Evolutionary conservation across 2,797 vertebrate genomes (phyloP), one percentile per base, ranked within the genome.

Genomic region (Philypnodon macrostomus): DNA sequence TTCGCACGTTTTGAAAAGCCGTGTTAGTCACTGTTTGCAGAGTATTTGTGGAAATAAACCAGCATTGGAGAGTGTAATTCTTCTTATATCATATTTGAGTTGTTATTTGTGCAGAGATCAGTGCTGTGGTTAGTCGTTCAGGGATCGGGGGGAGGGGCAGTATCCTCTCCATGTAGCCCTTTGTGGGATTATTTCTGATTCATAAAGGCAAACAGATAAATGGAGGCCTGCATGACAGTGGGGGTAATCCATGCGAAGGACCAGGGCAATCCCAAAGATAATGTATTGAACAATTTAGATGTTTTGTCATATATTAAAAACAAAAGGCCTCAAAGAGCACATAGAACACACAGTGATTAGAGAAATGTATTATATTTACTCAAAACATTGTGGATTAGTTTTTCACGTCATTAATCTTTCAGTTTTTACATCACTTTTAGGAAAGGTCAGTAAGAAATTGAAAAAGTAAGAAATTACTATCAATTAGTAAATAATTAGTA

Each of bases 121-220:
- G 11, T n/a, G n/a, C n/a, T n/a, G n/a, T n/a, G n/a, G n/a, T n/a
- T n/a, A n/a, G n/a, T n/a, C n/a, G n/a, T n/a, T n/a, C n/a, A n/a
- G n/a, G n/a, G n/a, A n/a, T n/a, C n/a, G 11, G 31, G 33, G 24
- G 46, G 42, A 56, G 21, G 41, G 34, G 44, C 18, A 2, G 8
- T 48, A 33, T 53, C 58, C 31, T 27, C 19, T 41, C 35, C n/a
- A 37, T 24, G 38, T 51, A 48, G 33, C 41, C 19, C 23, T 60
- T 68, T 16, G 8, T 35, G 16, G 55, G 70, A 78, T 84, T 80
- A 73, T 58, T 57, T 67, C 12, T 58, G 66, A 73, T 76, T 73
- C 70, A 81, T 50, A 18, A 54, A 49, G 4, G 45, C 64, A 79
- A 80, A 72, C 47, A 58, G 63, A 76, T 40, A 29, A 35, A 63